Evolutionary conservation across 2,113 vertebrate genomes (phyloP).

Genomic region (Rhodinocichla rosea): DNA sequence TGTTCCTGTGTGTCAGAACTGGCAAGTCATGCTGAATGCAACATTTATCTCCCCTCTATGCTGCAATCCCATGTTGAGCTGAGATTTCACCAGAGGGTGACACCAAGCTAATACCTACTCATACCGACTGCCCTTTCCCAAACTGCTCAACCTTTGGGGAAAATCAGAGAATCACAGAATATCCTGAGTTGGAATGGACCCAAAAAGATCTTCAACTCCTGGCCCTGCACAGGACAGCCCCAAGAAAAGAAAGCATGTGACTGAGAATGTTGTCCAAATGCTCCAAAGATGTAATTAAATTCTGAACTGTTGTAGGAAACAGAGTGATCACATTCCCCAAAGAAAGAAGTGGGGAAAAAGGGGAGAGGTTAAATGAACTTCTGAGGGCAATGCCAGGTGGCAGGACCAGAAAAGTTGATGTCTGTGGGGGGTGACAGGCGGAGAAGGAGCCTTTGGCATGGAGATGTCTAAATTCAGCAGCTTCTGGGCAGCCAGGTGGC

Average conservation of each 20-base stretch:
- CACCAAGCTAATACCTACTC: not conserved
- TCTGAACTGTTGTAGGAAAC: not conserved
- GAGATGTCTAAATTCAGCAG: not conserved
- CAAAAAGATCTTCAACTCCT: not conserved
- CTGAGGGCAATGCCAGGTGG: not conserved
- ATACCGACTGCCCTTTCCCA: not conserved
- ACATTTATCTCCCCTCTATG: not conserved
- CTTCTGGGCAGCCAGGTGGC: not conserved
- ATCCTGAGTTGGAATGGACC: not conserved
- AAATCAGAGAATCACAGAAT: not conserved
- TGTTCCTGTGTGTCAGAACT: not conserved
- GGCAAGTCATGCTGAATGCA: not conserved
- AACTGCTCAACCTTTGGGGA: not conserved
- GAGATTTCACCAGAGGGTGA: not conserved
- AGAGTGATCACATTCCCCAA: not conserved
- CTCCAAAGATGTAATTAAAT: not conserved
- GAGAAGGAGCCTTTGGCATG: not conserved
- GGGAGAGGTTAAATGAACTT: not conserved
- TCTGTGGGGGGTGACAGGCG: rapidly evolving
- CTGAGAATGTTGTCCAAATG: not conserved
- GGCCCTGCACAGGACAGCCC: not conserved
- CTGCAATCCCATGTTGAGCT: not conserved
- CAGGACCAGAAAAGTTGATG: not conserved
- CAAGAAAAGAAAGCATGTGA: not conserved
- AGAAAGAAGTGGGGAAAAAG: not conserved